A percentile compares a stretch with the other conserved stretches of the same genome.
These are phyloP conservation scores for Phymatocera aterrima DNA, from an alignment of 2,888 invertebrate genomes.

Conservation along the genomic window DNA sequence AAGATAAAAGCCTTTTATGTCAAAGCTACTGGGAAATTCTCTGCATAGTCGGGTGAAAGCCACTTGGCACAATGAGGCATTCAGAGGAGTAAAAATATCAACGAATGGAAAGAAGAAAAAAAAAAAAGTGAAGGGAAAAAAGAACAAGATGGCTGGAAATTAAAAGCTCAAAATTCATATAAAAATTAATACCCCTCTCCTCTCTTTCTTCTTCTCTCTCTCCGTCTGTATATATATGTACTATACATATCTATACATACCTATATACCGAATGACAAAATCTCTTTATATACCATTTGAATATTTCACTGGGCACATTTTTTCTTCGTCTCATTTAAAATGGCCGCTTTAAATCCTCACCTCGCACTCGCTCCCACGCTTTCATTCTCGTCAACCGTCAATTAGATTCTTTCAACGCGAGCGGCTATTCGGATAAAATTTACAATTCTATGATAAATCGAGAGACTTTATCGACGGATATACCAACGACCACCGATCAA, in stretches of 20 bases:
- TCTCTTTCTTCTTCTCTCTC: too few species aligned
- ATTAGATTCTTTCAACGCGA: slow-evolving; percentile 15
- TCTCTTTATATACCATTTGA: slow-evolving; percentile 28
- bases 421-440: not conserved
- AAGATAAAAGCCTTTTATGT: slow-evolving; percentile 46
- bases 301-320: slow-evolving; percentile 21
- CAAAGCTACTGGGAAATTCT: slow-evolving; percentile 44
- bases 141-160: not conserved
- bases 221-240: too few species aligned
- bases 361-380: not conserved
- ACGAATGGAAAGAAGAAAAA: slow-evolving; percentile 14
- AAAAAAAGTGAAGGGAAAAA: not conserved
- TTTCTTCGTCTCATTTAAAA: slow-evolving; percentile 11
- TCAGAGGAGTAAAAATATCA: slow-evolving; percentile 40
- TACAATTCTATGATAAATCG: not conserved
- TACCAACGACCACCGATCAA: not conserved
- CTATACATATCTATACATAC: too few species aligned
- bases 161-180: slow-evolving; percentile 43
- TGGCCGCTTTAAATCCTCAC: slow-evolving; percentile 14
- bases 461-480: not conserved
- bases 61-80: slow-evolving; percentile 43
- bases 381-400: slow-evolving; percentile 20
- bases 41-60: slow-evolving; percentile 42
- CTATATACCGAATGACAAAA: not conserved
- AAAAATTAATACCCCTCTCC: slow-evolving; percentile 11